Evolutionary conservation across 2,113 vertebrate species (phyloP), one percentile per base, ranked within the genome.

Genomic region (Prunella fulvescens): DNA sequence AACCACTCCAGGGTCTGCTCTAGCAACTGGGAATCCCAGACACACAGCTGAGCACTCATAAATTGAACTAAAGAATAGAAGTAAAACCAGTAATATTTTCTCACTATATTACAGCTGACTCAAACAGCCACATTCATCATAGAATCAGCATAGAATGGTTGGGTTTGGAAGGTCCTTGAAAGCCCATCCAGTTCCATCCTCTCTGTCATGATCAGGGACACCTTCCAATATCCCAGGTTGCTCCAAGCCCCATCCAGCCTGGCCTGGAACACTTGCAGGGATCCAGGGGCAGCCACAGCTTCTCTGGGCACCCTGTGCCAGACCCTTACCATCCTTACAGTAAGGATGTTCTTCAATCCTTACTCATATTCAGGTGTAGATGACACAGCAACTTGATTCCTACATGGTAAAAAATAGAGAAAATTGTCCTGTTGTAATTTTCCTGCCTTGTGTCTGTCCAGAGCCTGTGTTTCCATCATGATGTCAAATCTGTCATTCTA

Each of bases 391-490:
- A 1, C 2, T 20, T 29, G 12, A 4, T 10, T 65, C 45, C 11
- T 28, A 35, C 1, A 2, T 1, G 3, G 7, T n/a, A 26, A 19
- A 57, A 60, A 37, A 2, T 10, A 22, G 35, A 39, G 6, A 44
- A 42, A 14, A 25, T 8, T 3, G 6, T 45, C 50, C 28, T 67
- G 33, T 3, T 62, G 37, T 61, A 22, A 19, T 69, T 74, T 16
- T 6, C 4, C 28, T 54, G 40, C 7, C 23, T 18, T 61, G 14
- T n/a, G 13, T 71, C 22, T 64, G 3, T 51, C 28, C 12, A 19
- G 7, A 9, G 4, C 14, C 37, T 26, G 1, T 28, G 23, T 25
- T 20, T 76, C 44, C 19, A 37, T 67, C 33, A n/a, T 14, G 19
- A 56, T 71, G 7, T 7, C 10, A 56, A 51, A 33, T 20, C 12